Evolutionary conservation across 2,888 invertebrate genomes (phyloP), one percentile per base, ranked within the genome.

Genomic region (Achlya flavicornis): DNA sequence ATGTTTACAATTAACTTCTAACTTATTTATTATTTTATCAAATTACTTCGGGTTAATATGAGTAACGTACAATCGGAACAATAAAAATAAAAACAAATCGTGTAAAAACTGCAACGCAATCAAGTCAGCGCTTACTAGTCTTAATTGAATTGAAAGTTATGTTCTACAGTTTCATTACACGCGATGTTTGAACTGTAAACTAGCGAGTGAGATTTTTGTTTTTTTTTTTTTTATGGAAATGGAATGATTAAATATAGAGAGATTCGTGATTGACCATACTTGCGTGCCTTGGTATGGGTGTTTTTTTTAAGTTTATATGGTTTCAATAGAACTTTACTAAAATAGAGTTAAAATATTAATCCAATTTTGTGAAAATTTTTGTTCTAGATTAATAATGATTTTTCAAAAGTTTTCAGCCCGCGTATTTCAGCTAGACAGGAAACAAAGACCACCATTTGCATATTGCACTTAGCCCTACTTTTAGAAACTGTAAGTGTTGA

Each of bases 351-450:
- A n/a, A n/a, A n/a, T n/a, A n/a, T 35, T 35, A 35, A 35, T 35
- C 7, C 35, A 6, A 35, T 35, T 35, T 3, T 2, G 26, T 26
- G 1, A 35, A 35, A 35, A 1, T 3, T 6, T 7, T 6, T 7
- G 7, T 4, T 35, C 35, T 35, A 35, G 35, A 35, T 35, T 6
- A 35, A 35, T 35, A 5, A 6, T 4, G 35, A 35, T 35, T 35
- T 35, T 35, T 0, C 35, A 35, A 35, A 35, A 5, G 26, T 26
- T 26, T n/a, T n/a, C n/a, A 69, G 67, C 73, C 77, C 76, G 77
- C n/a, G 78, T 78, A 78, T 73, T 73, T 73, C 72, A 70, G 68
- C 68, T 68, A 60, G 48, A 48, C 5, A 41, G 63, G 72, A 72
- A 72, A 78, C 79, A 77, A 78, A 41, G 12, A 41, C 41, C 41